These are phyloP conservation scores for Melikaiella ostensackeni DNA, from an alignment of 2,888 invertebrate species.

Conservation along the genomic window DNA sequence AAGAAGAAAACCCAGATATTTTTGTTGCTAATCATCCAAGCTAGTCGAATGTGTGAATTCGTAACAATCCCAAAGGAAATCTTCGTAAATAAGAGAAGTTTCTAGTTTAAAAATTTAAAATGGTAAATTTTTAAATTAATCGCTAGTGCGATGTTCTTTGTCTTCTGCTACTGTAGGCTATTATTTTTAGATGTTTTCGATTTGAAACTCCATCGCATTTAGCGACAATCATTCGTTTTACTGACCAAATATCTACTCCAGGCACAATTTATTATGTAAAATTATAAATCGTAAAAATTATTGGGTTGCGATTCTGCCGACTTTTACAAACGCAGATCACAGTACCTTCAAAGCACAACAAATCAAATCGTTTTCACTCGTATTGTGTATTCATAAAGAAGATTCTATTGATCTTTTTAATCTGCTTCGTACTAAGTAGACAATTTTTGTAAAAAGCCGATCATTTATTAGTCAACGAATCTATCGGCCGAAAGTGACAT, in stretches of 20 bases:
- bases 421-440: neutral
- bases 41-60: neutral
- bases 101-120: neutral
- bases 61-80: neutral
- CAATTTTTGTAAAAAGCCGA: neutral
- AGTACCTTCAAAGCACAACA: conserved; percentile 35
- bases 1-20: neutral
- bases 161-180: neutral
- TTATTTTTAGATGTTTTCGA: neutral
- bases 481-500: neutral
- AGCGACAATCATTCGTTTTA: conserved; percentile 18
- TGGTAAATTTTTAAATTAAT: neutral
- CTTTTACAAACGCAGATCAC: conserved; percentile 19
- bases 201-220: neutral
- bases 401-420: neutral
- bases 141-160: neutral
- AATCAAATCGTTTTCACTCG: conserved; percentile 18
- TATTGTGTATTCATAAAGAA: conserved; percentile 7
- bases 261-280: neutral
- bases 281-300: conserved; percentile 34
- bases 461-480: neutral
- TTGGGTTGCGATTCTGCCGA: conserved; percentile 13
- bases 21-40: neutral
- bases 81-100: neutral
- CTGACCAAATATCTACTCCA: conserved; percentile 12